These are phyloP conservation scores for Temnothorax unifasciatus DNA, from an alignment of 2,888 invertebrate genomes.

Conservation along the genomic window DNA sequence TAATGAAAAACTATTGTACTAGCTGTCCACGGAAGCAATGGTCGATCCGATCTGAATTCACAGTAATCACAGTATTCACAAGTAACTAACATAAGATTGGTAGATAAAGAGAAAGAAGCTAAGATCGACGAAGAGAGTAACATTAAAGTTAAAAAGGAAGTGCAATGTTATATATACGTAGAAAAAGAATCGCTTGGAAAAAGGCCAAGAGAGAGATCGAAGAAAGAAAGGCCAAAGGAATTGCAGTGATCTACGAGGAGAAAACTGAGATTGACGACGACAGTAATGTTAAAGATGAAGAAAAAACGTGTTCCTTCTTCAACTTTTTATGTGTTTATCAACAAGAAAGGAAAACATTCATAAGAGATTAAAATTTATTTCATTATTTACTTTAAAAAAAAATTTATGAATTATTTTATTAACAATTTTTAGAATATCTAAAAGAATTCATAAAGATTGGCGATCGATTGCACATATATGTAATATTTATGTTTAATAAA, in stretches of 20 bases:
- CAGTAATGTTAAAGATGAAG: neutral
- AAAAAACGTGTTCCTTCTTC: neutral
- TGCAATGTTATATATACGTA: neutral
- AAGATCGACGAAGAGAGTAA: neutral
- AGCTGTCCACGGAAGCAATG: neutral
- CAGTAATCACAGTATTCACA: neutral
- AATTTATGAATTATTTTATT: neutral
- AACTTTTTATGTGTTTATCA: neutral
- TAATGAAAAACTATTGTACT: neutral
- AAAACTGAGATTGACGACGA: neutral
- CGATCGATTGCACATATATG: neutral
- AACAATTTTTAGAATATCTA: neutral
- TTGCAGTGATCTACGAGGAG: neutral
- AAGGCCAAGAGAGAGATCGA: neutral
- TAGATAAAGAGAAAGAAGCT: neutral
- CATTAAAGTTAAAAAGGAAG: neutral
- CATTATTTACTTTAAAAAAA: neutral
- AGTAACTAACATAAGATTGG: conserved; percentile 17
- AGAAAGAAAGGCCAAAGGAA: neutral
- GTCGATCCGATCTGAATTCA: neutral
- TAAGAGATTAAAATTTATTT: neutral
- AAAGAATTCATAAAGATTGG: neutral
- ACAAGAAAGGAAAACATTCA: neutral
- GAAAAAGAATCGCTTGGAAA: neutral
- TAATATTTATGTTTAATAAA: conserved; percentile 29